Conservation (phyloP, 2,797 vertebrate species). For the Alauda arvensis region DNA sequence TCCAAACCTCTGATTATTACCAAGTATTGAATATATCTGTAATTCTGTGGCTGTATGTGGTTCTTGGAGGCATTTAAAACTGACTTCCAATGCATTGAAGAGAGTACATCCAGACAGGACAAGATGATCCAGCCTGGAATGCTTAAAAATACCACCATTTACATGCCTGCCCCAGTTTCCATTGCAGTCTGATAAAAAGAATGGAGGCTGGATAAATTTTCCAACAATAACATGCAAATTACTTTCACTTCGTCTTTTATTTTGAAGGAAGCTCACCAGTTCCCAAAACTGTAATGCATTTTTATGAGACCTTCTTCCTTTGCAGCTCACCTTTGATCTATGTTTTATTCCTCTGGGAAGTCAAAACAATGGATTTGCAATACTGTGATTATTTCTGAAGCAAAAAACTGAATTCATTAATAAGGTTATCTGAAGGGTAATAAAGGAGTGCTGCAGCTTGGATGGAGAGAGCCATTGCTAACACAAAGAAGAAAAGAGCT, state of each 20-base stretch:
- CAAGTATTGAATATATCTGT: background rate
- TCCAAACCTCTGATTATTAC: background rate
- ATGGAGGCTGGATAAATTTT: background rate
- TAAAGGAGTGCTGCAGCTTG: background rate
- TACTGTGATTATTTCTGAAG: constrained; percentile 9
- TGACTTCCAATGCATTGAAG: background rate
- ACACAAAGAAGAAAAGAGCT: background rate
- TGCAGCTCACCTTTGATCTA: background rate
- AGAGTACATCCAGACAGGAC: background rate
- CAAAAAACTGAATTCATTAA: background rate
- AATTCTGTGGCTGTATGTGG: background rate
- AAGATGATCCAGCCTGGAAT: background rate
- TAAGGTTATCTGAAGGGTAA: background rate
- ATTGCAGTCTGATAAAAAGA: background rate
- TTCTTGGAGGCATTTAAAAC: constrained; percentile 2
- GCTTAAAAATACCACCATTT: background rate
- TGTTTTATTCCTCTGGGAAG: background rate
- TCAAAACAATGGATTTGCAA: background rate
- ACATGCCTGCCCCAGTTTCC: background rate
- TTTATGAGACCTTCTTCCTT: constrained; percentile 5
- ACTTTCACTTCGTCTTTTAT: background rate
- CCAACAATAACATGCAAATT: background rate
- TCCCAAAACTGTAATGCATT: background rate
- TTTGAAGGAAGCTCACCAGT: constrained; percentile 1
- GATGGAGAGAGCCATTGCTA: background rate